phyloP scores from a whole-genome alignment of 2,113 vertebrate genomes.

The Aptenodytes forsteri region DNA sequence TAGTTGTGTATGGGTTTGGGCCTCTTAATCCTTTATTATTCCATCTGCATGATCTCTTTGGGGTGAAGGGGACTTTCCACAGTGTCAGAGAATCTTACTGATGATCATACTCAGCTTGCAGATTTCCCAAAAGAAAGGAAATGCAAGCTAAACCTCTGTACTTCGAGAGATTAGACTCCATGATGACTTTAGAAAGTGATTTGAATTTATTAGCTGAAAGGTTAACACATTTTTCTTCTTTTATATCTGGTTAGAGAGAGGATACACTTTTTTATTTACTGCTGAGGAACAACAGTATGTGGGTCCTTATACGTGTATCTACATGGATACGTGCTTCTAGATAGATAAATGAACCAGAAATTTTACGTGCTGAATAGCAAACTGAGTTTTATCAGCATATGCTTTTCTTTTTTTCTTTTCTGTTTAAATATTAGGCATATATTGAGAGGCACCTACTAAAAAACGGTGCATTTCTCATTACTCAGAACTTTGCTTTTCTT shows the following conservation, averaged over 20 bases:
- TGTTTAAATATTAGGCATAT: neutral
- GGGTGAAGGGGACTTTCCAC: neutral
- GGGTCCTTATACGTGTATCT: neutral
- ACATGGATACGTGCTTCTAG: neutral
- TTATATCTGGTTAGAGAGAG: neutral
- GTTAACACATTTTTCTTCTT: neutral
- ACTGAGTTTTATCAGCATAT: neutral
- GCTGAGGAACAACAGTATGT: neutral
- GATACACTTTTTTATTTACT: neutral
- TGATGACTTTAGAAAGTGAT: neutral
- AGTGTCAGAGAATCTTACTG: neutral
- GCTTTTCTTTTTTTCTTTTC: neutral
- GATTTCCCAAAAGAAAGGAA: neutral
- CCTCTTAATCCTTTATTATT: neutral
- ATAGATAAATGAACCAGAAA: neutral
- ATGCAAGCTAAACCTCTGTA: neutral
- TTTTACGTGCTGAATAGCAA: neutral
- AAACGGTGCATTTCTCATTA: neutral
- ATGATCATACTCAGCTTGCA: neutral
- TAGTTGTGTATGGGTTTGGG: rapidly evolving
- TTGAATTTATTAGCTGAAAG: neutral
- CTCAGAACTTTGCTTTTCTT: neutral
- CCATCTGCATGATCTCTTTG: neutral
- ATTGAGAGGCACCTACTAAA: neutral
- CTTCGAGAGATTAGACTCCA: neutral